Conservation (phyloP, 2,113 vertebrate genomes). For the Anoura caudifer region DNA sequence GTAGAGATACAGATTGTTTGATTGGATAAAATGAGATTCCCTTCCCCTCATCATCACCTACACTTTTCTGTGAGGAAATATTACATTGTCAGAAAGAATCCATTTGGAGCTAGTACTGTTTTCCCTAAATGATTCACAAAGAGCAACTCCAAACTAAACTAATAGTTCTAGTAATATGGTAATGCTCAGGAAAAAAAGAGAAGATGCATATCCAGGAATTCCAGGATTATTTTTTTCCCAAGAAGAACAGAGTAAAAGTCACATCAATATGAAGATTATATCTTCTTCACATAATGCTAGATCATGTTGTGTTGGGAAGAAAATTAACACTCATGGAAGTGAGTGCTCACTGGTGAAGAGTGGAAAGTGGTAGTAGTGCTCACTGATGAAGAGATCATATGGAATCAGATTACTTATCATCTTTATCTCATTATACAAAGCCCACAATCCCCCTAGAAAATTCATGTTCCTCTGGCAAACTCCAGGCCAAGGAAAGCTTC, state of each 20-base stretch:
- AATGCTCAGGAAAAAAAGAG: background rate
- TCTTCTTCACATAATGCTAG: background rate
- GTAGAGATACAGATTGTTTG: background rate
- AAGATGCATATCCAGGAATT: background rate
- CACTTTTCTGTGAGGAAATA: background rate
- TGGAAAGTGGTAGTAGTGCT: too few relatives aligned
- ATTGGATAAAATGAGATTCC: background rate
- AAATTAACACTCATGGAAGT: background rate
- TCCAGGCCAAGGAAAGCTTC: background rate
- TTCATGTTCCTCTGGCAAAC: background rate
- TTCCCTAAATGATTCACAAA: background rate
- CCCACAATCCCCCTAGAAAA: background rate
- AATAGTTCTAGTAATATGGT: background rate
- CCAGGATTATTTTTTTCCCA: background rate
- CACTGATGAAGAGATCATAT: background rate
- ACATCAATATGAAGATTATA: background rate
- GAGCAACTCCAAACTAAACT: background rate
- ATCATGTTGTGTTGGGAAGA: background rate
- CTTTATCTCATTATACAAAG: background rate
- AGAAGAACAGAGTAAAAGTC: background rate
- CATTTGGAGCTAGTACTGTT: background rate
- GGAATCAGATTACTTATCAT: background rate
- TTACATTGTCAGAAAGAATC: background rate
- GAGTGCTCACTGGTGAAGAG: background rate
- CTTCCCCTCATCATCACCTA: background rate